Base-by-base conservation (phyloP, 2,113 vertebrate genomes). In the Crocuta crocuta region DNA sequence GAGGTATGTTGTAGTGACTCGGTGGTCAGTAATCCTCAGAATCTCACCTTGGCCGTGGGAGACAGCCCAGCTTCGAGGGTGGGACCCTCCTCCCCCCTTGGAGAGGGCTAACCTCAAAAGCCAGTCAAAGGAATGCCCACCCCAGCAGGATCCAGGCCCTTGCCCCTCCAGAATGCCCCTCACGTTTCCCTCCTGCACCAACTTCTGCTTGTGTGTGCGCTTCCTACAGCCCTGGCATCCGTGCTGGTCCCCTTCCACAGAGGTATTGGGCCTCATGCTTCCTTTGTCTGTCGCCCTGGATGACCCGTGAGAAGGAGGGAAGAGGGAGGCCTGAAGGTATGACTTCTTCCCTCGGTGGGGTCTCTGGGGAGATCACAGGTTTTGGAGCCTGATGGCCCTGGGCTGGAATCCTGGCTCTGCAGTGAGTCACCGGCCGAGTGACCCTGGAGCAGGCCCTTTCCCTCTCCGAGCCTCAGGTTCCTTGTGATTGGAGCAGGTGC, bases 401-500 rank as follows among this genome's bases (percentile, higher is more conserved):
- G 53, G 35, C 7, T 45, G 80, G 91, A 76, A 63, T 61, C 65
- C 78, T 50, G 80, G 70, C 86, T 80, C 26, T n/a, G 74, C 10
- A 50, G 21, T 50, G 35, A 19, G 26, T 76, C 23, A 23, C 78
- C 82, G 80, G 82, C 92, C 94, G 86, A 16, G 63, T 39, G n/a
- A 91, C 43, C 78, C 45, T 80, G 68, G 63, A 86, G 39, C 39
- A 39, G 21, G 23, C 58, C 39, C 82, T 79, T 80, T 2, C 3
- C 21, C 23, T 96, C 35, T 23, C 70, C 53, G 92, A 76, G 84
- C 84, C 65, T 90, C 74, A 71, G 23, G 76, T 55, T n/a, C 43
- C 50, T 84, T 23, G 61, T 45, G 21, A 91, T 92, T 80, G 50
- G 87, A 95, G 76, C 76, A 91, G 92, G 87, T 84, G 21, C 58